Evolutionary conservation across 2,888 invertebrate genomes (phyloP), one percentile per base, ranked within the genome.

Genomic region (Ischnura elegans): DNA sequence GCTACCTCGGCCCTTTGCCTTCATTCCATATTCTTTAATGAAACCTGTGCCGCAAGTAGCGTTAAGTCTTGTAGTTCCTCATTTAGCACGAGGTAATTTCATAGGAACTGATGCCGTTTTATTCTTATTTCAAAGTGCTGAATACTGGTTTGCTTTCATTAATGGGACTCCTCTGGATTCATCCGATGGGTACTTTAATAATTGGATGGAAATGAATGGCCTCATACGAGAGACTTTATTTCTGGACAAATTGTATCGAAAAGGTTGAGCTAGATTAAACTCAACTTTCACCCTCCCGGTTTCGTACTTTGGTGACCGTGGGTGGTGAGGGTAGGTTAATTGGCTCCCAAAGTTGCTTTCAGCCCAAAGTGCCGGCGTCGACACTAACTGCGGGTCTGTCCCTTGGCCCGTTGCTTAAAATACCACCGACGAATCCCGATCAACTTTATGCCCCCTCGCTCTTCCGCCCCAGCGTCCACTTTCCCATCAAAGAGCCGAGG

Each of bases 351-450:
- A 90, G 55, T 66, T 61, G 25, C 90, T 90, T 51, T 51, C 51
- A 16, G 29, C 29, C 1, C 43, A 90, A 45, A 61, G 76, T 76
- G n/a, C 36, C 36, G 36, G 76, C 10, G 36, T 25, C 13, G 10
- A 76, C 36, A 29, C 76, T 76, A 36, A 76, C 36, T 8, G 36
- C 13, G 10, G 76, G 36, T 25, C 76, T 43, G 25, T n/a, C 25
- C 90, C n/a, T n/a, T n/a, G n/a, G n/a, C n/a, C n/a, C n/a, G n/a
- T n/a, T 55, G 51, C 29, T 43, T 43, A 90, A 42, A 90, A 46
- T 46, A 43, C 46, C 46, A n/a, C 90, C 61, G 36, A 36, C 90
- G 90, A 90, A 61, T 90, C 90, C 21, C 61, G 43, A 61, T 90
- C 61, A 90, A 90, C 90, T 90, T 90, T 66, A 76, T 90, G 29